Conservation (phyloP, 2,888 invertebrate genomes). For the Pegoplata infirma region DNA sequence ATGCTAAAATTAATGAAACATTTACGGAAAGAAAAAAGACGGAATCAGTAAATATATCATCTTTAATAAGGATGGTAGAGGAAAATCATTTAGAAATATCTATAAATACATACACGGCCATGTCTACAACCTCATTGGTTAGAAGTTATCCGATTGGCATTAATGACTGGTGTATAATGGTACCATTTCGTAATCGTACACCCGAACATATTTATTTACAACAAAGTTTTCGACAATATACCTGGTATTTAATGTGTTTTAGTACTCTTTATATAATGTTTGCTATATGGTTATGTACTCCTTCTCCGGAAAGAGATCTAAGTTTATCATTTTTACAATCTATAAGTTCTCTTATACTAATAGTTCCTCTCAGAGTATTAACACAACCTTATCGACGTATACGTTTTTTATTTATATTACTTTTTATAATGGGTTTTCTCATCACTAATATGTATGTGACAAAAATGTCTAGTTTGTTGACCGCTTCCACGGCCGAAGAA, state of each 20-base stretch:
- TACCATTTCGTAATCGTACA: constrained; percentile 69
- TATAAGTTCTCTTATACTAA: constrained; percentile 66
- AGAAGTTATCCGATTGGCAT: constrained; percentile 72
- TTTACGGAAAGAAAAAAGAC: constrained; percentile 28
- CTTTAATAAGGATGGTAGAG: constrained; percentile 29
- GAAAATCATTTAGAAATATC: constrained; percentile 69
- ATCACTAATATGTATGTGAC: constrained; percentile 70
- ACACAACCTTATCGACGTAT: constrained; percentile 64
- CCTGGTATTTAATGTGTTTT: constrained; percentile 67
- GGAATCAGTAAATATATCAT: constrained; percentile 12
- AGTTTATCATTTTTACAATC: constrained; percentile 68
- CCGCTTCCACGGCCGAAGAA: constrained; percentile 60
- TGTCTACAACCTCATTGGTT: constrained; percentile 46
- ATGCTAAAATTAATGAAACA: constrained; percentile 68
- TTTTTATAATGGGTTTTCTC: constrained; percentile 69
- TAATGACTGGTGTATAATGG: constrained; percentile 73
- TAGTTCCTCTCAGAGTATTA: constrained; percentile 65
- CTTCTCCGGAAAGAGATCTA: constrained; percentile 65
- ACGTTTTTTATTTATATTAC: constrained; percentile 65
- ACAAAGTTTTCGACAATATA: constrained; percentile 64
- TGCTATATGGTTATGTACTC: constrained; percentile 69
- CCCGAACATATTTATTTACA: constrained; percentile 67
- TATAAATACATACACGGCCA: constrained; percentile 69
- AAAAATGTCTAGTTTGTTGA: constrained; percentile 71
- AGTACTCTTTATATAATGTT: constrained; percentile 65